These are phyloP conservation scores for Monoplex corrugatus DNA, from an alignment of 2,888 invertebrate genomes.

Conservation along the genomic window DNA sequence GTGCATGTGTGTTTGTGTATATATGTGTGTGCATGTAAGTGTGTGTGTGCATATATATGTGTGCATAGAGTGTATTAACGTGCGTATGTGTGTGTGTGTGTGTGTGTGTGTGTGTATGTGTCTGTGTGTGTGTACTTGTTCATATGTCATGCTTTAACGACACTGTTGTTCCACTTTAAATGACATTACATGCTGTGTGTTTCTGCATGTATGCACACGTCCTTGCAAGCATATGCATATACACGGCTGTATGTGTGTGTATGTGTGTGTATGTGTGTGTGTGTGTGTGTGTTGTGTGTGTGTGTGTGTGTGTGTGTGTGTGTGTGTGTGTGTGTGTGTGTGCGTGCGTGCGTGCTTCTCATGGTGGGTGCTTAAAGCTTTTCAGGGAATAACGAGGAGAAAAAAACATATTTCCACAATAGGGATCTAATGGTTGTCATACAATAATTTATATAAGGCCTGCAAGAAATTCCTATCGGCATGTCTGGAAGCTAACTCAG, in stretches of 20 bases:
- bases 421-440: not conserved
- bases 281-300: not conserved
- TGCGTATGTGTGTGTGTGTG: not conserved
- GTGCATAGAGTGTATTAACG: not conserved
- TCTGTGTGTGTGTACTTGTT: not conserved
- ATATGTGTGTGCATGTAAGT: not conserved
- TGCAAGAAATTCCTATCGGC: not conserved
- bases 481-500: too few relatives aligned
- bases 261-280: not conserved
- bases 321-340: conserved; percentile 22
- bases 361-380: not conserved
- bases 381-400: not conserved
- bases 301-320: conserved; percentile 27
- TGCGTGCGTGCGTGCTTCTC: conserved; percentile 34
- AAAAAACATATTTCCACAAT: too few relatives aligned
- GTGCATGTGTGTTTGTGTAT: too few relatives aligned
- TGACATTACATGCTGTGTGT: too few relatives aligned
- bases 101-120: not conserved
- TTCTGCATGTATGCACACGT: too few relatives aligned
- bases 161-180: too few relatives aligned
- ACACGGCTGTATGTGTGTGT: too few relatives aligned
- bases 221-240: too few relatives aligned
- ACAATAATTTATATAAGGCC: too few relatives aligned
- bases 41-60: not conserved
- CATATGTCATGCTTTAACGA: too few relatives aligned